These are phyloP conservation scores for Nasonovia ribisnigri DNA, from an alignment of 2,888 invertebrate species.

Conservation along the genomic window DNA sequence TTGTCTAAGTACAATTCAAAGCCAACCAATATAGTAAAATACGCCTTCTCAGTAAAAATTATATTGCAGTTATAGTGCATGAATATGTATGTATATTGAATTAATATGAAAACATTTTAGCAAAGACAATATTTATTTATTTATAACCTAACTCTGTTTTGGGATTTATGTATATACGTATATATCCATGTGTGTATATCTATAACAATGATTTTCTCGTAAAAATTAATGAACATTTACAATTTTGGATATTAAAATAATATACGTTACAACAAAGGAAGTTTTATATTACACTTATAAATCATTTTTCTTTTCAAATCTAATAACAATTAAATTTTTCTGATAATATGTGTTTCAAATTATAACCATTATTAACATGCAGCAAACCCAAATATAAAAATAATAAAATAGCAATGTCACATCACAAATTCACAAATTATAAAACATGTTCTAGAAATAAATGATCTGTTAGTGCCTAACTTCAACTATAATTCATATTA, in stretches of 20 bases:
- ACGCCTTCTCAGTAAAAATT: background rate
- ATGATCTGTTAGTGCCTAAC: background rate
- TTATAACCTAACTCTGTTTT: background rate
- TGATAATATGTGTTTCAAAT: background rate
- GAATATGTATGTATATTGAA: background rate
- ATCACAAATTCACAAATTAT: background rate
- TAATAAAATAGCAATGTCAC: background rate
- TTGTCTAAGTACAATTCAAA: background rate
- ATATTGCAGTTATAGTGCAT: background rate
- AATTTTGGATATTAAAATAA: background rate
- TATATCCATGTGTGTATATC: background rate
- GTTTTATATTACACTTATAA: background rate
- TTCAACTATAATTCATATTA: background rate
- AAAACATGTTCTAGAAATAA: background rate
- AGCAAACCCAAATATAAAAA: background rate
- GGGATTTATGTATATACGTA: background rate
- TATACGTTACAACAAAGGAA: background rate
- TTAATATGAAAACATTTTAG: background rate
- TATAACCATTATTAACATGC: background rate
- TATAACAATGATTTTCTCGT: background rate
- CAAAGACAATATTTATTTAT: conserved; percentile 5
- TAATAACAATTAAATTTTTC: background rate
- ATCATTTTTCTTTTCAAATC: background rate
- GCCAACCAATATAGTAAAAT: background rate
- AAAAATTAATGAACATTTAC: background rate